Percentiles rank a stretch among this genome's conserved stretches.
Evolutionary conservation across 1,140 invertebrate species (phyloP).

Genomic region (Euglossa dilemma): DNA sequence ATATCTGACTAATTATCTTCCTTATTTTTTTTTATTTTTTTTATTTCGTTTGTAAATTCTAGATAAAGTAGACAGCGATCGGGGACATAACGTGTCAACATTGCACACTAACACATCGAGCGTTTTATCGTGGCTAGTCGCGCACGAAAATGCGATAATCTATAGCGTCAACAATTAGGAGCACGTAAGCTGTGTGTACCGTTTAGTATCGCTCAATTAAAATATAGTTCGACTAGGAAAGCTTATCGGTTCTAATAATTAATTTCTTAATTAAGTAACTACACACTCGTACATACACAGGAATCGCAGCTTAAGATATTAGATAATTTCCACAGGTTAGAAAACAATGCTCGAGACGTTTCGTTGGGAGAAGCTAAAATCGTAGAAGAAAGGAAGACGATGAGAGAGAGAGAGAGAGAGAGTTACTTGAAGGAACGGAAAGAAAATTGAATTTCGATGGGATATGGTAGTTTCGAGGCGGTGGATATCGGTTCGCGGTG

Average conservation of each 20-base stretch:
- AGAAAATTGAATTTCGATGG: background rate
- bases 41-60: background rate
- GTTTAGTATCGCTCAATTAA: background rate
- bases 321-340: no score
- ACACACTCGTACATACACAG: no score
- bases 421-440: background rate
- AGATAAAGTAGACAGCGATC: background rate
- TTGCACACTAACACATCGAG: background rate
- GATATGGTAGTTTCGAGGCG: background rate
- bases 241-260: background rate
- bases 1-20: background rate
- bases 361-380: no score
- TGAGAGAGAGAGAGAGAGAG: no score
- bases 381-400: no score
- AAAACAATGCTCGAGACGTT: no score
- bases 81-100: background rate
- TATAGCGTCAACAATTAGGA: background rate
- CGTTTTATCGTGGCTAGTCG: slow-evolving; percentile 1
- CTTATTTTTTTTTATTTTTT: background rate
- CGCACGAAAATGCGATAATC: slow-evolving; percentile 14
- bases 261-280: no score
- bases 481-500: background rate
- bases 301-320: no score
- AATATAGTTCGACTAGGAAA: background rate
- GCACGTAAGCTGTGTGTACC: background rate